Conservation (phyloP, 2,888 invertebrate species). For the Nematopogon swammerdamellus region DNA sequence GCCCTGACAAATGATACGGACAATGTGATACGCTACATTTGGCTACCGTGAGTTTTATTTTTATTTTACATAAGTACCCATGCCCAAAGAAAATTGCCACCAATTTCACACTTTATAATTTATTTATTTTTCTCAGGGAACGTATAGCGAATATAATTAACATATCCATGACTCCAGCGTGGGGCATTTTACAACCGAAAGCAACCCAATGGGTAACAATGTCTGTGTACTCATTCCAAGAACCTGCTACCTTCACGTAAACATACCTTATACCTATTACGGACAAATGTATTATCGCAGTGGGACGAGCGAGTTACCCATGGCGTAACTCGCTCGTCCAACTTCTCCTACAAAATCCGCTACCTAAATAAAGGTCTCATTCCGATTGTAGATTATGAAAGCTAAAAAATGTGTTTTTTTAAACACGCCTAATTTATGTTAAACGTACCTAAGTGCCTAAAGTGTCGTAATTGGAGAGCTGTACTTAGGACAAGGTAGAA, state of each 20-base stretch:
- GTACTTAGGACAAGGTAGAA: too few relatives aligned
- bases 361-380: too few relatives aligned
- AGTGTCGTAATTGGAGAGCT: too few relatives aligned
- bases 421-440: too few relatives aligned
- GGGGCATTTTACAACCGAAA: constrained; percentile 42
- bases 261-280: constrained; percentile 6
- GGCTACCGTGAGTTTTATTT: constrained; percentile 47
- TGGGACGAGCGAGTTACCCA: not conserved
- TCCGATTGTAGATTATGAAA: too few relatives aligned
- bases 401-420: too few relatives aligned
- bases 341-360: too few relatives aligned
- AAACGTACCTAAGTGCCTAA: too few relatives aligned
- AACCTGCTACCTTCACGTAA: constrained; percentile 48
- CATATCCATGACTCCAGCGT: constrained; percentile 47
- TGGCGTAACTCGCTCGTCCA: too few relatives aligned
- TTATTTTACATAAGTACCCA: not conserved
- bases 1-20: constrained; percentile 42
- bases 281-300: not conserved
- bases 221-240: constrained; percentile 43
- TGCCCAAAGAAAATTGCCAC: too few relatives aligned
- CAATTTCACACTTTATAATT: too few relatives aligned
- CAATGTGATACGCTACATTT: constrained; percentile 38
- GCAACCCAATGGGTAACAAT: constrained; percentile 43
- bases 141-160: constrained; percentile 42
- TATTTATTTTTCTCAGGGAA: too few relatives aligned